Conservation (phyloP, 1,140 invertebrate genomes). For the Cyclargus thomasi region DNA sequence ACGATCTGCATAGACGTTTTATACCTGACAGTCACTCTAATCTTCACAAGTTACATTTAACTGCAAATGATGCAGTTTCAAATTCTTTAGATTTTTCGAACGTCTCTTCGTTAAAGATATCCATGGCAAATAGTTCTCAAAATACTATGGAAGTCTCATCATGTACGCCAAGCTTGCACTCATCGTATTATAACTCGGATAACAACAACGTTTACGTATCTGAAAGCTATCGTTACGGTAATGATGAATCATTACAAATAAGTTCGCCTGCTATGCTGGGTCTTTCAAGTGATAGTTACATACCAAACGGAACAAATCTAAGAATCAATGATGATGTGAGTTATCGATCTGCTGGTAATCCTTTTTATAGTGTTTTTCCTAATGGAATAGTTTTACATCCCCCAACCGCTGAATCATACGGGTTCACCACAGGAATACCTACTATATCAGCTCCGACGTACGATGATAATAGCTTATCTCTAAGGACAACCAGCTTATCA, state of each 20-base stretch:
- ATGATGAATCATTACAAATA: conserved; percentile 62
- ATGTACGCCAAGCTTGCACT: conserved; percentile 60
- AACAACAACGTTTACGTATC: conserved; percentile 55
- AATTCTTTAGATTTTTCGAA: conserved; percentile 53
- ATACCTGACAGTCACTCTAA: conserved; percentile 48
- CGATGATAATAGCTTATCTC: conserved; percentile 45
- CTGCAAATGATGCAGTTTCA: conserved; percentile 43
- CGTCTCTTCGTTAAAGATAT: conserved; percentile 40
- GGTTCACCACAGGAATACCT: conserved; percentile 39
- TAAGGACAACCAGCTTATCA: conserved; percentile 36
- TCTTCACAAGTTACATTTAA: conserved; percentile 54
- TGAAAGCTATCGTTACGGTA: conserved; percentile 61
- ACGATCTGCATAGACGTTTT: conserved; percentile 56
- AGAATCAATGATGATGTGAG: conserved; percentile 56
- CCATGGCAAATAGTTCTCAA: conserved; percentile 52
- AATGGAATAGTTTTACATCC: conserved; percentile 44
- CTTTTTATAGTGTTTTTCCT: conserved; percentile 53
- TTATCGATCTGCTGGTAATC: conserved; percentile 42
- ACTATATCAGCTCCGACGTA: conserved; percentile 45
- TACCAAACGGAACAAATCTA: conserved; percentile 59
- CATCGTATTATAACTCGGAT: conserved; percentile 52
- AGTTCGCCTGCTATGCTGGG: conserved; percentile 49
- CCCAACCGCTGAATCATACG: conserved; percentile 43
- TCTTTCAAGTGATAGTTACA: conserved; percentile 51
- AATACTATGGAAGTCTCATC: conserved; percentile 51